These are phyloP conservation scores for Pampusana beccarii DNA, from an alignment of 2,113 vertebrate species.

Conservation along the genomic window DNA sequence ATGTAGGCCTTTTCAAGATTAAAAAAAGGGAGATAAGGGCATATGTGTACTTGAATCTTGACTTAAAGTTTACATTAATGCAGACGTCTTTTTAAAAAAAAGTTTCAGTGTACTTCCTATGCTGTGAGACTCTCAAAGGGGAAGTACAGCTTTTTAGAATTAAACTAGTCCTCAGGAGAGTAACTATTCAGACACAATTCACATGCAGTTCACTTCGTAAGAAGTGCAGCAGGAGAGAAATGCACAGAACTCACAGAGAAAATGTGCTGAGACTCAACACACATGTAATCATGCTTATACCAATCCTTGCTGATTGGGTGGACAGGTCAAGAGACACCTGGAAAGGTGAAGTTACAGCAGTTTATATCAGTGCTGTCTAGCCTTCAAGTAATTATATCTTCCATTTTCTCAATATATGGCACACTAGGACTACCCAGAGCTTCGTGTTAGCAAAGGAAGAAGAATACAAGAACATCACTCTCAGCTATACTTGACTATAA, in stretches of 20 bases:
- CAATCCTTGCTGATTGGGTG: neutral
- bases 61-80: neutral
- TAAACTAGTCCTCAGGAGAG: neutral
- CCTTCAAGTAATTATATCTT: neutral
- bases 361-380: neutral
- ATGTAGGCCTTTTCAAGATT: neutral
- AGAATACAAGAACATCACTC: neutral
- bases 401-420: neutral
- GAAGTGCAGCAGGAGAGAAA: neutral
- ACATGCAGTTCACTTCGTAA: neutral
- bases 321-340: neutral
- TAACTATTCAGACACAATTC: neutral
- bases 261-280: neutral
- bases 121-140: neutral
- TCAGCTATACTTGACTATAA: neutral
- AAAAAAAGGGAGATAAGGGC: neutral
- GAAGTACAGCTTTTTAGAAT: neutral
- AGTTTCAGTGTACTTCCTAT: neutral
- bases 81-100: neutral
- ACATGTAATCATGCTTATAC: neutral
- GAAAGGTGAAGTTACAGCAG: neutral
- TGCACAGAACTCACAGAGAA: neutral
- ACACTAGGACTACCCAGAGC: neutral
- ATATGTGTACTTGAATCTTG: neutral
- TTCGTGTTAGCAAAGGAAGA: neutral